phyloP scores from a whole-genome alignment of 2,797 vertebrate species.

The Molossus molossus region DNA sequence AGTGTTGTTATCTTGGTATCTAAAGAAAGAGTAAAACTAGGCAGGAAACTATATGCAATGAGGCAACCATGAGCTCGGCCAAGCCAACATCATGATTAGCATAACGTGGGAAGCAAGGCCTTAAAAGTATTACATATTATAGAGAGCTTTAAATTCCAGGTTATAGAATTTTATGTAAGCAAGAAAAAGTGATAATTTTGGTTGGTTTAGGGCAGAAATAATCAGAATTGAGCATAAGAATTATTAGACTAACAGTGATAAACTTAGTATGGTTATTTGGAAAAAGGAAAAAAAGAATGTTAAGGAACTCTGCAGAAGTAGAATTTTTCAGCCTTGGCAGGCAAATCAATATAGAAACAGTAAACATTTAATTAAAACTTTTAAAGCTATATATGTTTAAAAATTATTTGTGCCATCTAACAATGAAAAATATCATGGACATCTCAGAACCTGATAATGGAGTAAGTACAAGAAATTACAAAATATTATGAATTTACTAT shows the following conservation, averaged over 20 bases:
- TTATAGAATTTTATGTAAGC: background rate
- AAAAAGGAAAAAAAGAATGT: background rate
- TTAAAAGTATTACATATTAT: background rate
- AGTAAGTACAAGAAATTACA: background rate
- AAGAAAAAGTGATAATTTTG: background rate
- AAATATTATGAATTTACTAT: background rate
- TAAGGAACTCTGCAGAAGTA: background rate
- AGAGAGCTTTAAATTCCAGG: background rate
- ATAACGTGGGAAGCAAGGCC: background rate
- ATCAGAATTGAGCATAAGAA: slow-evolving; percentile 1
- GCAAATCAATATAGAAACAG: background rate
- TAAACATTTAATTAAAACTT: background rate
- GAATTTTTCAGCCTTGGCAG: background rate
- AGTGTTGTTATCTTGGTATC: background rate
- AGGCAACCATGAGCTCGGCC: background rate
- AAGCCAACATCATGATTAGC: background rate
- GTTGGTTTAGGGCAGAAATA: background rate
- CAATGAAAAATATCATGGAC: background rate
- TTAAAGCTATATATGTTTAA: background rate
- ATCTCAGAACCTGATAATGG: background rate
- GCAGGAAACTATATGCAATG: background rate
- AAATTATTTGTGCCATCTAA: background rate
- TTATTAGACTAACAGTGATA: background rate
- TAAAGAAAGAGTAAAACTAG: background rate
- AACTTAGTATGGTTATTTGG: background rate